Evolutionary conservation across 2,888 invertebrate species (phyloP), one percentile per base, ranked within the genome.

Genomic region (Beris morrisii): DNA sequence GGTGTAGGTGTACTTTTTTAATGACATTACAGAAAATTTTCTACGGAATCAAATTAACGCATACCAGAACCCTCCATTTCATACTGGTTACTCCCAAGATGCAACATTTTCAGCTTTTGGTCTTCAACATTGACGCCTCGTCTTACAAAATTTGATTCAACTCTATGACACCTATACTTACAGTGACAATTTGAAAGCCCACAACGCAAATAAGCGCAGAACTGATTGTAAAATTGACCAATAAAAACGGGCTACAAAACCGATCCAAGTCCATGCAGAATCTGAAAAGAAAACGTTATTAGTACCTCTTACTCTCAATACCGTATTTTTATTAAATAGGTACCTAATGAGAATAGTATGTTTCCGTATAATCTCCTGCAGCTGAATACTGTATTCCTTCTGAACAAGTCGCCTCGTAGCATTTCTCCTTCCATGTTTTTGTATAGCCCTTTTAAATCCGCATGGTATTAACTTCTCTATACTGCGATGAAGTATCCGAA

Each of bases 121-220:
- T 22, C 22, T 22, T 22, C 1, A 3, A 2, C 22, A 22, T 22
- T 22, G 22, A 22, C 1, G 22, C 22, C 22, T 22, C 22, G 22
- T 22, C 3, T 22, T 22, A 22, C 22, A 22, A 22, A 1, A 22
- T 22, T 22, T 22, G 2, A 22, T 22, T 3, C 22, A 22, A 22
- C 22, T 22, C 22, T 22, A 22, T 22, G 22, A 22, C 22, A 22
- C 2, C 22, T 22, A 22, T 22, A 67, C 68, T 63, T 69, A 78
- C 78, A 22, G 79, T 78, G 1, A 78, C 76, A 56, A 80, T 73
- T 65, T 80, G 80, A 74, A 80, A 79, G 15, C 80, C 80, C 15
- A 81, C 78, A 76, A 81, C 77, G 63, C 80, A 81, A 65, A 80
- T 80, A 7, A 80, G 70, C 44, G 81, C 70, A 0, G 80, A 77